Base-by-base conservation (phyloP, 1,140 invertebrate species). In the Drosophila setifemur region DNA sequence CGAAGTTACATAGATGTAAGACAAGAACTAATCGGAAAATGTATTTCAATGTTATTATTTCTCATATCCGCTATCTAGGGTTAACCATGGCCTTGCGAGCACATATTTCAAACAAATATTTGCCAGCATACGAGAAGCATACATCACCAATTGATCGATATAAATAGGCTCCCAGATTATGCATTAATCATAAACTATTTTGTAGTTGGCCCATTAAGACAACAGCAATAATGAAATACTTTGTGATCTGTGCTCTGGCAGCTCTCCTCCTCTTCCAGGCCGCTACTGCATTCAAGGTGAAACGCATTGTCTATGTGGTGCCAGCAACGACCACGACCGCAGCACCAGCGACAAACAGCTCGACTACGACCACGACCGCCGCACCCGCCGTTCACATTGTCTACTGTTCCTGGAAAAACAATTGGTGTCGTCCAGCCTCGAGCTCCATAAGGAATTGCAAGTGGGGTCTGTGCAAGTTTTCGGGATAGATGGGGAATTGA, bases 331-430 rank as follows among this genome's bases (percentile, higher is more conserved):
- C 8, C 5, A 16, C 33, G n/a, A 14, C 0, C 18, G 1, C 7
- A 12, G 11, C 55, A 49, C 0, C 25, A 0, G n/a, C 47, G 4
- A 7, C 50, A 2, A 39, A n/a, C 1, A 1, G 6, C 12, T 4
- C 40, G 8, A 18, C 35, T 8, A 2, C 39, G 7, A 43, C 23
- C 7, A 28, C 42, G 8, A 16, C 12, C n/a, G 12, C 42, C 2
- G 7, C 42, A 9, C 28, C 23, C 8, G 12, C 2, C 7, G 35
- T 57, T 14, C 8, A 16, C 12, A 8, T 55, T 6, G 29, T 55
- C 19, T 48, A 23, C 42, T 64, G 60, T 42, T 48, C 60, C 40
- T 64, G 60, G 60, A 64, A 64, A 31, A 64, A 64, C 42, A 64
- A 64, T 19, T 64, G 60, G 60, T 64, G 60, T 5, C 60, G 60